Percentiles rank a stretch among this genome's conserved stretches.
Evolutionary conservation across 2,113 vertebrate species (phyloP).

Genomic region (Tyrannus savana): DNA sequence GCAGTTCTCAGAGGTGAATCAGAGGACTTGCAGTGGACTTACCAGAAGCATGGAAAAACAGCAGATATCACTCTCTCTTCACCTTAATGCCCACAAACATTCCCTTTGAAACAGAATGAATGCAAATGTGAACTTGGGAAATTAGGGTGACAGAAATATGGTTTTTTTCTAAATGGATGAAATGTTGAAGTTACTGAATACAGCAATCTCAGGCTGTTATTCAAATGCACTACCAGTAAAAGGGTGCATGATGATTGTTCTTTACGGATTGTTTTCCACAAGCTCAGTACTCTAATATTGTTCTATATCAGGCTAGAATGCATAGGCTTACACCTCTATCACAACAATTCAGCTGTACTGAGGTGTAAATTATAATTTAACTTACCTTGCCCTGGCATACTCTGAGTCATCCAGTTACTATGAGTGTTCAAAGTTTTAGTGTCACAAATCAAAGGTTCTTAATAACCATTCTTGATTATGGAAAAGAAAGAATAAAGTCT

Average conservation of each 20-base stretch:
- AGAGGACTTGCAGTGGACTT: background rate
- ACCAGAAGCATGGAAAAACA: background rate
- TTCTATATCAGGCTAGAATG: background rate
- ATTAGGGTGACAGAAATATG: background rate
- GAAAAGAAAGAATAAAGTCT: background rate
- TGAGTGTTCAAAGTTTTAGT: background rate
- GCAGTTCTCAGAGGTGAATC: background rate
- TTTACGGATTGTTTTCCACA: background rate
- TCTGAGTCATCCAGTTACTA: background rate
- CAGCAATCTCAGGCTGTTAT: background rate
- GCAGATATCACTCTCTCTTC: background rate
- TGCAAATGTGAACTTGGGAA: background rate
- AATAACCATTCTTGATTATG: background rate
- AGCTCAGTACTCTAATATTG: background rate
- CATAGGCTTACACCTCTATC: background rate
- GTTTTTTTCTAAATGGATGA: background rate
- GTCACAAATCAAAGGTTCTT: background rate
- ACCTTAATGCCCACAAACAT: background rate
- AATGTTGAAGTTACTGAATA: background rate
- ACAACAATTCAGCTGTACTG: background rate
- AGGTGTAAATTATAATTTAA: background rate
- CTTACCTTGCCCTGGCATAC: background rate
- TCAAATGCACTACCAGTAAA: background rate
- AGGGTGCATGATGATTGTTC: background rate
- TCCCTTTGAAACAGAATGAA: background rate